Base-by-base conservation (phyloP, 2,797 vertebrate genomes). In the Lagocephalus sceleratus region DNA sequence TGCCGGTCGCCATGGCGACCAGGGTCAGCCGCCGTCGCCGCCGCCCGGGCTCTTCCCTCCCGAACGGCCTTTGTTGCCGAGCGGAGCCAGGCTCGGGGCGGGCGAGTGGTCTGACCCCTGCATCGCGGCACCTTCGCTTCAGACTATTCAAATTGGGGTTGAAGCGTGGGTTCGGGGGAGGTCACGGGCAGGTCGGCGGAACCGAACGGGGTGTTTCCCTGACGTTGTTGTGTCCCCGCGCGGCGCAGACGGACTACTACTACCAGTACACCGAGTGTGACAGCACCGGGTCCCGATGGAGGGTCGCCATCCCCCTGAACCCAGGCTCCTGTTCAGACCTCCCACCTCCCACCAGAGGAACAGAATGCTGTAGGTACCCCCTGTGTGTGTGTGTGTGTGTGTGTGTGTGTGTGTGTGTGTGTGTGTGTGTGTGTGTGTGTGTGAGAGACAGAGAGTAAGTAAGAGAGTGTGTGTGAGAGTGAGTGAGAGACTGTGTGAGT, bases 211-310 rank as follows among this genome's bases (percentile, higher is more conserved):
- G 39, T 15, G 5, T 1, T 23, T 29, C 47, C 21, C 42, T 54
- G 29, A 56, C 63, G n/a, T 54, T 9, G 54, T 19, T 47, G 19
- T 60, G 20, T 43, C 2, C 46, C 2, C 50, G 23, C 57, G 15
- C 57, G 38, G 86, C 91, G 68, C 92, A 99, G 97, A 86, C 83
- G 55, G 93, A 99, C 83, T 98, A 94, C 84, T 94, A 93, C 88
- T 99, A 94, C 78, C 92, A 98, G 87, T 99, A 99, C 83, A 98
- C 97, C 2, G 95, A 98, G 76, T 99, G 97, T 62, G 96, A 98
- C 86, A 93, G 92, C 90, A 95, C 91, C 2, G 95, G 94, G 55
- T 96, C 95, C 55, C 91, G 97, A 73, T 99, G 97, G 97, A 93
- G 97, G 61, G 97, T 99, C 44, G 93, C 97, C 72, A 92, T 99